Conservation (phyloP, 2,797 vertebrate genomes). For the Falco peregrinus region DNA sequence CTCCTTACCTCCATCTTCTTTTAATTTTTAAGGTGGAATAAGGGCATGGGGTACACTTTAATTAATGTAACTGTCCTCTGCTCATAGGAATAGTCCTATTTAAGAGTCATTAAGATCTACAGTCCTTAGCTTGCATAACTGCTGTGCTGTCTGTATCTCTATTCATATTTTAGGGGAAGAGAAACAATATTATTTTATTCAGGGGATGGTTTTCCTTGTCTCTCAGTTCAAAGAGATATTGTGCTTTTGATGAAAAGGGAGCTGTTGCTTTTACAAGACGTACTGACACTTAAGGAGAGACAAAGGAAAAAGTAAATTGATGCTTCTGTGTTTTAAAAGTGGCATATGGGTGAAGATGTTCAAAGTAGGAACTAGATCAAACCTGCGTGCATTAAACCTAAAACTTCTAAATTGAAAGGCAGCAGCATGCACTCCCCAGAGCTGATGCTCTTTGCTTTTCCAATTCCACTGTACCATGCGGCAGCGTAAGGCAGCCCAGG, state of each 20-base stretch:
- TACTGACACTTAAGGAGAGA: background rate
- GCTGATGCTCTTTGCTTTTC: background rate
- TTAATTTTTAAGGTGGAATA: background rate
- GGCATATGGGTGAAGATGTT: background rate
- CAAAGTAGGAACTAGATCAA: background rate
- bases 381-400: background rate
- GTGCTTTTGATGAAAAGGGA: constrained; percentile 6
- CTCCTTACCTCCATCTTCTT: background rate
- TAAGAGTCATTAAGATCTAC: constrained; percentile 8
- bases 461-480: background rate
- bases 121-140: background rate
- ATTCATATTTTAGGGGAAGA: background rate
- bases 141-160: background rate
- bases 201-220: background rate
- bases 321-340: background rate
- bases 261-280: background rate
- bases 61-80: background rate
- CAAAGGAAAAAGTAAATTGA: background rate
- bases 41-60: background rate
- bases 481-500: background rate
- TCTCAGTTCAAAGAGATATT: constrained; percentile 8
- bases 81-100: background rate
- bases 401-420: background rate
- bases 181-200: background rate
- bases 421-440: background rate